Evolutionary conservation across 2,888 invertebrate species (phyloP).

Genomic region (Leptinotarsa juncta): DNA sequence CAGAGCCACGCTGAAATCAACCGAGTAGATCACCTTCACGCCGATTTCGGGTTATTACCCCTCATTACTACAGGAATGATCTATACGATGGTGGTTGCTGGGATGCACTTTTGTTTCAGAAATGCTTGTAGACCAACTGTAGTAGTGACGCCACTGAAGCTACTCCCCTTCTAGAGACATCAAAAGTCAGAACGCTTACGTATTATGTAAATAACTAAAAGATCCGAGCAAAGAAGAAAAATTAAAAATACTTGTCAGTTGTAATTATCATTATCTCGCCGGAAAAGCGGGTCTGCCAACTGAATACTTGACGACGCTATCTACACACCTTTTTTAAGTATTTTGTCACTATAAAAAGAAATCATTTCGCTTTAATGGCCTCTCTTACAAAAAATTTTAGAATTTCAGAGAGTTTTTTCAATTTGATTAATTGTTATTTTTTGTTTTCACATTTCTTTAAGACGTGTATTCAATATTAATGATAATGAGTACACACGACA

Average conservation of each 20-base stretch:
- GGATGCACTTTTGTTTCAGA: too few relatives aligned
- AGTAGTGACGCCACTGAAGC: constrained; percentile 4
- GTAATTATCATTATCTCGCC: constrained; percentile 51
- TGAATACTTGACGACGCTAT: constrained; percentile 49
- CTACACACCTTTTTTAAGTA: constrained; percentile 37
- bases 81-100: too few relatives aligned
- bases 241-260: constrained; percentile 50
- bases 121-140: too few relatives aligned
- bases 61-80: too few relatives aligned
- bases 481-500: too few relatives aligned
- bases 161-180: constrained; percentile 28
- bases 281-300: constrained; percentile 44
- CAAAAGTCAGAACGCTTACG: constrained; percentile 43
- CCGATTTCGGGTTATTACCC: too few relatives aligned
- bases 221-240: constrained; percentile 38
- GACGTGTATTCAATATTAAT: too few relatives aligned
- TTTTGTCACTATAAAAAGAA: constrained; percentile 39
- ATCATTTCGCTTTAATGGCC: constrained; percentile 33
- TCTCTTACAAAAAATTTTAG: constrained; percentile 7
- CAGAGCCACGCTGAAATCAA: too few relatives aligned
- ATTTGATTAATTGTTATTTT: constrained; percentile 15
- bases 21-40: too few relatives aligned
- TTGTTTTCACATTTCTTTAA: background rate
- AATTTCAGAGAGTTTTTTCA: background rate
- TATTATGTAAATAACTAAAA: constrained; percentile 37